A percentile compares a stretch with the other conserved stretches of the same genome.
Evolutionary conservation across 2,797 vertebrate species (phyloP).

Genomic region (Sciaenops ocellatus): DNA sequence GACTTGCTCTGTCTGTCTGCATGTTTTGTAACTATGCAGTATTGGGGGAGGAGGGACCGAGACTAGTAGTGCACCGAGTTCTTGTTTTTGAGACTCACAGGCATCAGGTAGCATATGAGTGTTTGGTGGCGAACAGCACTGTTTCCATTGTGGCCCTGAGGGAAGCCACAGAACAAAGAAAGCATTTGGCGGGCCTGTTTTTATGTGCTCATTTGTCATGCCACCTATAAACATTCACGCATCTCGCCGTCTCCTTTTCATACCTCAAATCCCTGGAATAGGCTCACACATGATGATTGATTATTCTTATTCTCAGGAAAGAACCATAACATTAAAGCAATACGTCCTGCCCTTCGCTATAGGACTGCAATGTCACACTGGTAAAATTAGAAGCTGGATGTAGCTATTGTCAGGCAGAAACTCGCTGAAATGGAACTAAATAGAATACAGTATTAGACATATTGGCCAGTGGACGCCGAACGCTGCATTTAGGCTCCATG

Average conservation of each 20-base stretch:
- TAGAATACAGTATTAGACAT: slow-evolving; percentile 55
- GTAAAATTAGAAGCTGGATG: slow-evolving; percentile 71
- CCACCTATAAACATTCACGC: slow-evolving; percentile 58
- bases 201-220: slow-evolving; percentile 65
- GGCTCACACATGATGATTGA: slow-evolving; percentile 29
- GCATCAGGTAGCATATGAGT: slow-evolving; percentile 75
- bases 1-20: slow-evolving; percentile 81
- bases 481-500: slow-evolving; percentile 51
- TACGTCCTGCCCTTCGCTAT: slow-evolving; percentile 31
- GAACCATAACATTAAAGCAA: slow-evolving; percentile 40
- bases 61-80: slow-evolving; percentile 51
- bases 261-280: slow-evolving; percentile 28
- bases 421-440: slow-evolving; percentile 72
- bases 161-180: slow-evolving; percentile 80
- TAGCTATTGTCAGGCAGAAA: slow-evolving; percentile 73
- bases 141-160: slow-evolving; percentile 76
- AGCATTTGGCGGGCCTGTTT: slow-evolving; percentile 56
- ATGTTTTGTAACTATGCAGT: slow-evolving; percentile 79
- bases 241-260: slow-evolving; percentile 41
- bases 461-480: slow-evolving; percentile 47
- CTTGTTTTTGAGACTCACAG: slow-evolving; percentile 74
- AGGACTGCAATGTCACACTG: slow-evolving; percentile 52
- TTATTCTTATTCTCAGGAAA: slow-evolving; percentile 39
- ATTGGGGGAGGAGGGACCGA: slow-evolving; percentile 56
- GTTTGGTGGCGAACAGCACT: slow-evolving; percentile 72